phyloP scores from a whole-genome alignment of 2,888 invertebrate species.

The Unio pictorum region DNA sequence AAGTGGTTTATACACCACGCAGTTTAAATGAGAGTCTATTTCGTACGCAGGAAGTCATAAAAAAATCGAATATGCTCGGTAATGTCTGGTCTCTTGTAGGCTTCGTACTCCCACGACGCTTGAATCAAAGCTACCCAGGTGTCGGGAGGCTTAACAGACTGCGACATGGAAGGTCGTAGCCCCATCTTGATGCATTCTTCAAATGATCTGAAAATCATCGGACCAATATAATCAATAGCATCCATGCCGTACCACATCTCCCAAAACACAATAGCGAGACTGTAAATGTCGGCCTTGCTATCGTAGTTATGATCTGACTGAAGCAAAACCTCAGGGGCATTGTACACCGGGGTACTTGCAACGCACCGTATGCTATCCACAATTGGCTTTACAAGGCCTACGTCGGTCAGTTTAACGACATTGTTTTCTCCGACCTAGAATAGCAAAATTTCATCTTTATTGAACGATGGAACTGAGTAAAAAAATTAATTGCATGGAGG shows the following conservation, averaged over 20 bases:
- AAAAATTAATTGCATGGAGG: too few species aligned
- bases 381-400: slow-evolving; percentile 59
- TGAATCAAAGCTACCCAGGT: slow-evolving; percentile 42
- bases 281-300: slow-evolving; percentile 40
- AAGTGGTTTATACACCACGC: too few species aligned
- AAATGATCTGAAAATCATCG: slow-evolving; percentile 33
- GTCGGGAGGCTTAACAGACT: slow-evolving; percentile 40
- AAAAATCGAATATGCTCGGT: slow-evolving; percentile 22
- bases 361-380: slow-evolving; percentile 51
- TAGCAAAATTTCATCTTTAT: too few species aligned
- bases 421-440: slow-evolving; percentile 31
- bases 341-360: slow-evolving; percentile 59
- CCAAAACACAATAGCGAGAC: slow-evolving; percentile 56
- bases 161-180: slow-evolving; percentile 50
- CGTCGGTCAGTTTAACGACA: slow-evolving; percentile 59
- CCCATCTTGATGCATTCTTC: slow-evolving; percentile 48
- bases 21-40: too few species aligned
- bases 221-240: slow-evolving; percentile 50
- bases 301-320: slow-evolving; percentile 39
- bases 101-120: slow-evolving; percentile 44
- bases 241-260: slow-evolving; percentile 63
- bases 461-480: too few species aligned
- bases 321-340: slow-evolving; percentile 62
- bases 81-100: slow-evolving; percentile 33
- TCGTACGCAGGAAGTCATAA: slow-evolving; percentile 13